Evolutionary conservation across 2,797 vertebrate species (phyloP), one percentile per base, ranked within the genome.

Genomic region (Catostomus latipinnis): DNA sequence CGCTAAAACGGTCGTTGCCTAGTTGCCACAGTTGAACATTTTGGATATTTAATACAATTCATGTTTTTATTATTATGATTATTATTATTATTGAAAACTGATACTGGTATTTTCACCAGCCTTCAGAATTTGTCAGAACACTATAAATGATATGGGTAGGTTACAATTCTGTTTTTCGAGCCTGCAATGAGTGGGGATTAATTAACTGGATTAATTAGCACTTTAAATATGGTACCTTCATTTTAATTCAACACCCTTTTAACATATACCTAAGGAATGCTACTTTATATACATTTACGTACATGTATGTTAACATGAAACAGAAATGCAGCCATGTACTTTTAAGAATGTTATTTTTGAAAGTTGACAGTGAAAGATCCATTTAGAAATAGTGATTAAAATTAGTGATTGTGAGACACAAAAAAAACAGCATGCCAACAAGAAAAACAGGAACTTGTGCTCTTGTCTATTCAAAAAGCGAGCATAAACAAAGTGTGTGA

Each of bases 401-500:
- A 5, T 57, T 18, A 8, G 50, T 66, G 11, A 9, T 46, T 34
- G 10, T 6, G 60, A 62, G 6, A 14, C 16, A 49, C 13, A 22
- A 22, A 22, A 45, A 46, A 43, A n/a, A 4, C 34, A 10, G 54
- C 16, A 68, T 14, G 8, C 12, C 11, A 68, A 65, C 43, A 50
- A 43, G 1, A 34, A 74, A 52, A 49, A 43, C 18, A 43, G 34
- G 5, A n/a, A 61, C 48, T 76, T 49, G 46, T 78, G 8, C 58
- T 80, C 16, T 76, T 81, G 75, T 81, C 80, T 87, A 22, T 22
- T 22, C 1, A 22, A 87, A 88, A 83, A 88, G 84, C 67, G 61
- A 57, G 46, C 16, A 18, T 18, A 18, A 18, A 18, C 16, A 18
- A 18, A 18, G 16, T 18, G 16, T 18, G 16, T 18, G 16, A 18